Base-by-base conservation (phyloP, 2,113 vertebrate genomes). In the Pterocles orientalis region DNA sequence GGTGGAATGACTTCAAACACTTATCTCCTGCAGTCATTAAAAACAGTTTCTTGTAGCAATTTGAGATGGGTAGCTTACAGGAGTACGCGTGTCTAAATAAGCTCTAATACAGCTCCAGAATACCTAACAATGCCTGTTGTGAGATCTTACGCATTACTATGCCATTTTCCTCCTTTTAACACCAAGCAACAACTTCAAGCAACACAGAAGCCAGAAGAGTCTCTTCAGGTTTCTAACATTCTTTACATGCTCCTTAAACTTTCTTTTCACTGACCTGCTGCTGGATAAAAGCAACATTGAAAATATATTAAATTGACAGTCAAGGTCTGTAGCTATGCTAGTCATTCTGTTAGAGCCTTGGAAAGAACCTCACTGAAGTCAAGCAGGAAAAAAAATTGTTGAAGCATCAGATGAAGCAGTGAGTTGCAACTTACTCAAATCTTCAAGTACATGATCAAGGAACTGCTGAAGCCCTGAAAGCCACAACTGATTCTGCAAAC, bases 331-430 rank as follows among this genome's bases (percentile, higher is more conserved):
- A 58, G 75, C 57, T 76, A 60, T 72, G 91, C 95, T 88, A 88
- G 50, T 95, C 88, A 91, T 94, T 81, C 89, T 92, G 81, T 78
- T 93, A 95, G 77, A 91, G 64, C 33, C n/a, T 57, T 71, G 79
- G 68, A 68, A 86, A 93, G 75, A 80, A 85, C 51, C 60, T 85
- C 72, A 47, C 75, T 75, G 48, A 94, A 96, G 56, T 83, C 58
- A 83, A 77, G 73, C 73, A 93, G 66, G 75, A 94, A 95, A 93
- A 93, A 95, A 85, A 95, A 92, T 88, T 91, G 70, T 33, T 34
- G 78, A 66, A 92, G 60, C 88, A 84, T 66, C 86, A 92, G 69
- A 95, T 61, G 28, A 92, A 92, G 71, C 83, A 72, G 56, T 19
- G 36, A 95, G 78, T 91, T 4, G 0, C 88, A 73, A 88, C 58